Evolutionary conservation across 1,140 invertebrate species (phyloP).

Genomic region (Pseudomyrmex concolor): DNA sequence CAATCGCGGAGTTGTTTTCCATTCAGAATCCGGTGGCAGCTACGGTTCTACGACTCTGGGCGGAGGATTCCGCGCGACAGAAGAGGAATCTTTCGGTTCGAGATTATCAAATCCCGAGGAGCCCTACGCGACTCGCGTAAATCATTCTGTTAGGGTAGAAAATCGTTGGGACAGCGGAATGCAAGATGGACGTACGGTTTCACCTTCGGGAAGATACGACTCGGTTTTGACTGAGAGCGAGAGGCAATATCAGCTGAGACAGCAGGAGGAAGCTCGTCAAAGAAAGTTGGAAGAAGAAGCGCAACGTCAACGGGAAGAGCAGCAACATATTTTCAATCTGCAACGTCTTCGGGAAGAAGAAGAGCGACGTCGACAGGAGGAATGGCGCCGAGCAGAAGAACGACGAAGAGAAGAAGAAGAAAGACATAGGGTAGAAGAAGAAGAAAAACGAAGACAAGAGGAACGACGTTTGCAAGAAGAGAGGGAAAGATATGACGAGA

Average conservation of each 20-base stretch:
- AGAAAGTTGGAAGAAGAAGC: slow-evolving; percentile 12
- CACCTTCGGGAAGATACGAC: neutral
- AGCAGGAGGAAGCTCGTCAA: slow-evolving; percentile 40
- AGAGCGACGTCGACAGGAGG: slow-evolving; percentile 31
- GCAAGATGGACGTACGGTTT: slow-evolving; percentile 11
- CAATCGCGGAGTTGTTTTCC: slow-evolving; percentile 38
- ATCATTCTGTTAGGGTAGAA: slow-evolving; percentile 19
- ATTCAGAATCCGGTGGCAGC: slow-evolving; percentile 37
- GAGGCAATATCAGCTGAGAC: slow-evolving; percentile 14
- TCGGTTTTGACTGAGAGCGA: slow-evolving; percentile 27
- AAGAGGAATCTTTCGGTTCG: neutral
- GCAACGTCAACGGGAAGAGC: neutral
- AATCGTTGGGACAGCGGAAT: slow-evolving; percentile 34
- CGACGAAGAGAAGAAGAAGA: slow-evolving; percentile 48
- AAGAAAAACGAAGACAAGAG: slow-evolving; percentile 40
- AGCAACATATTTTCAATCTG: neutral
- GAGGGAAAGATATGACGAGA: slow-evolving; percentile 64
- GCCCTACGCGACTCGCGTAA: neutral
- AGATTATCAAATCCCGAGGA: slow-evolving; percentile 22
- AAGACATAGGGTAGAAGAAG: neutral
- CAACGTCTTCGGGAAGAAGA: slow-evolving; percentile 62
- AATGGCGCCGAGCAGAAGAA: slow-evolving; percentile 61
- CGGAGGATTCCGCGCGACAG: slow-evolving; percentile 43
- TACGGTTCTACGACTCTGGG: slow-evolving; percentile 12
- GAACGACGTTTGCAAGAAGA: slow-evolving; percentile 29